A percentile compares a stretch with the other conserved stretches of the same genome.
phyloP scores from a whole-genome alignment of 1,140 invertebrate genomes.

The Drosophila nannoptera region DNA sequence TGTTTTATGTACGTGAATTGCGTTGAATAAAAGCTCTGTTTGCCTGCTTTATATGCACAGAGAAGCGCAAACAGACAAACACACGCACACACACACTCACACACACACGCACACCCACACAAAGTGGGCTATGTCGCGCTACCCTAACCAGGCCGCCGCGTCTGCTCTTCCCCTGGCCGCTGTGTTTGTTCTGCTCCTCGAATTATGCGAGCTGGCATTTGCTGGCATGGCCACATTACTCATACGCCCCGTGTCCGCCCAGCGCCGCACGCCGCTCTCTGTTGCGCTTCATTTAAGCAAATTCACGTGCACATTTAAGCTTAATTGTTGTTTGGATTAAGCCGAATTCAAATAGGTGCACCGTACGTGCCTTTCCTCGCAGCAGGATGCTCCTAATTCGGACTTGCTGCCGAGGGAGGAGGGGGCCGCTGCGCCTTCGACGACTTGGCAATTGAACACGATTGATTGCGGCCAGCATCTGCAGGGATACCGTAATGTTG shows the following conservation, averaged over 20 bases:
- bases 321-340: conserved; percentile 61
- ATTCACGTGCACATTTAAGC: conserved; percentile 66
- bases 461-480: no score
- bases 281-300: conserved; percentile 52
- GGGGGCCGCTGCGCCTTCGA: no score
- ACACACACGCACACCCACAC: conserved; percentile 8
- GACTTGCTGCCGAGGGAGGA: no score
- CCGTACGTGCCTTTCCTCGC: conserved; percentile 29
- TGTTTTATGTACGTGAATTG: conserved; percentile 77
- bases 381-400: conserved; percentile 31
- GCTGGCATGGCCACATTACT: conserved; percentile 50
- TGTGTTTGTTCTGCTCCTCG: conserved; percentile 1
- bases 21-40: conserved; percentile 73
- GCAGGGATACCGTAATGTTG: no score
- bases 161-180: not conserved
- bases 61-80: conserved; percentile 43
- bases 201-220: conserved; percentile 27
- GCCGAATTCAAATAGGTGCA: conserved; percentile 31
- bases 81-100: conserved; percentile 36
- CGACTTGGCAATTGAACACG: no score
- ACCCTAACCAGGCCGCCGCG: not conserved
- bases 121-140: not conserved
- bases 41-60: conserved; percentile 60
- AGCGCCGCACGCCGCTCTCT: conserved; percentile 16
- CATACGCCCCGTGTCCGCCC: conserved; percentile 54